Conservation (phyloP, 2,888 invertebrate species). For the Nomada goodeniana region DNA sequence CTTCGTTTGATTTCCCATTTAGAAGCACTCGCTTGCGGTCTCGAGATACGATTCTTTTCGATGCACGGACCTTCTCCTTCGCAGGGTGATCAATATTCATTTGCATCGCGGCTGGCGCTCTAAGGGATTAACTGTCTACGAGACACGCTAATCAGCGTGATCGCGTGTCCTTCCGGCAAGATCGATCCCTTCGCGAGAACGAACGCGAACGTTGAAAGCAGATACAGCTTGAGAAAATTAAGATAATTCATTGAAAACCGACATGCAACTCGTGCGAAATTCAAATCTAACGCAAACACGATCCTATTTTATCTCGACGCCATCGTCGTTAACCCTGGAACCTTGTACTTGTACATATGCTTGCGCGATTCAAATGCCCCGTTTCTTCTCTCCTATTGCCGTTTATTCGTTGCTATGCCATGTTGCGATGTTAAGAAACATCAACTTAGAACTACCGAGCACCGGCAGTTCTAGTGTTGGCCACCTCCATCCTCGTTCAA, state of each 20-base stretch:
- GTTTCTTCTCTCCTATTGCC: background rate
- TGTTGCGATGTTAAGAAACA: too few species aligned
- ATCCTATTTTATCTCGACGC: too few species aligned
- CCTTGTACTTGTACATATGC: background rate
- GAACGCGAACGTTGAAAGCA: conserved; percentile 6
- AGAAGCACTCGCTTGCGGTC: conserved; percentile 82
- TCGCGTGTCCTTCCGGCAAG: conserved; percentile 56
- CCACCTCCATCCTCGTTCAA: conserved; percentile 8
- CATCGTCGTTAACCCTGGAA: background rate
- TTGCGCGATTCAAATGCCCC: too few species aligned
- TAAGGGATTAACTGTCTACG: conserved; percentile 72
- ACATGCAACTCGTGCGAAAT: background rate
- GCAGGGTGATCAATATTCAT: conserved; percentile 82
- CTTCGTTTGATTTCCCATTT: conserved; percentile 81
- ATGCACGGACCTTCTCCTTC: conserved; percentile 31
- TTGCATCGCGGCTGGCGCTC: conserved; percentile 75
- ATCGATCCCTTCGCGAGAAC: background rate
- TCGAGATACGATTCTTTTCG: conserved; percentile 83
- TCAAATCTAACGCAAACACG: background rate
- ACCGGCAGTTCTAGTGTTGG: background rate
- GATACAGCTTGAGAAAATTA: background rate
- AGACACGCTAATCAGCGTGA: conserved; percentile 64
- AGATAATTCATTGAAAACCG: background rate
- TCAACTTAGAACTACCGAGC: too few species aligned
- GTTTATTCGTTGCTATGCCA: background rate